Evolutionary conservation across 1,140 invertebrate species (phyloP).

Genomic region (Papilio helenus): DNA sequence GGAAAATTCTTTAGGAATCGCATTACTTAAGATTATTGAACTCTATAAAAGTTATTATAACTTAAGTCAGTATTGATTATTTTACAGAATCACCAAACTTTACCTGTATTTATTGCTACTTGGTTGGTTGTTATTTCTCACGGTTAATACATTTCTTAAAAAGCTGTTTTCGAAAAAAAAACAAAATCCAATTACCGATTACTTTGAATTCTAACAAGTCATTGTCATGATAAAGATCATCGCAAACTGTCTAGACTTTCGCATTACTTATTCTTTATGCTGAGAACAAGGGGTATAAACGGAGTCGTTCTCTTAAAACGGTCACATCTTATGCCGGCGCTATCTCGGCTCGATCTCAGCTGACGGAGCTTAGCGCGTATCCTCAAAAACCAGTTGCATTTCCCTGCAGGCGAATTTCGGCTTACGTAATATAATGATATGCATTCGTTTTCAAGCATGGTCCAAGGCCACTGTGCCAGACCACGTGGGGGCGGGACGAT

Average conservation of each 20-base stretch:
- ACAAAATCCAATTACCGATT: slow-evolving; percentile 46
- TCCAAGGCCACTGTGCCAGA: slow-evolving; percentile 68
- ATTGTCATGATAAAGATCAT: slow-evolving; percentile 38
- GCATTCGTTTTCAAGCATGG: slow-evolving; percentile 65
- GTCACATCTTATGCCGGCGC: slow-evolving; percentile 45
- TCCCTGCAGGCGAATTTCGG: slow-evolving; percentile 66
- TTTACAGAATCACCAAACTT: neutral
- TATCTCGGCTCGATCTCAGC: slow-evolving; percentile 59
- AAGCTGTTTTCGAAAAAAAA: neutral
- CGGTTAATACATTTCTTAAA: neutral
- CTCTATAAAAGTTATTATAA: neutral
- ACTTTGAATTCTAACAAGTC: slow-evolving; percentile 30
- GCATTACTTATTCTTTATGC: slow-evolving; percentile 42
- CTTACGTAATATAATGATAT: slow-evolving; percentile 70
- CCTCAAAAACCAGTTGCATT: slow-evolving; percentile 73
- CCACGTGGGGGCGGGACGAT: slow-evolving; percentile 62
- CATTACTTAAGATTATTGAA: slow-evolving; percentile 46
- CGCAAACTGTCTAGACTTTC: slow-evolving; percentile 52
- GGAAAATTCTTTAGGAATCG: slow-evolving; percentile 53
- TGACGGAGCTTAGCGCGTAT: slow-evolving; percentile 54
- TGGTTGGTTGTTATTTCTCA: neutral
- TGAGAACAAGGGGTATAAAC: slow-evolving; percentile 49
- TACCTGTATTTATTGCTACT: neutral
- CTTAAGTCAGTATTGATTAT: neutral
- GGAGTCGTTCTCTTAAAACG: slow-evolving; percentile 44